These are phyloP conservation scores for Redunca redunca DNA, from an alignment of 2,113 vertebrate genomes.

Conservation along the genomic window DNA sequence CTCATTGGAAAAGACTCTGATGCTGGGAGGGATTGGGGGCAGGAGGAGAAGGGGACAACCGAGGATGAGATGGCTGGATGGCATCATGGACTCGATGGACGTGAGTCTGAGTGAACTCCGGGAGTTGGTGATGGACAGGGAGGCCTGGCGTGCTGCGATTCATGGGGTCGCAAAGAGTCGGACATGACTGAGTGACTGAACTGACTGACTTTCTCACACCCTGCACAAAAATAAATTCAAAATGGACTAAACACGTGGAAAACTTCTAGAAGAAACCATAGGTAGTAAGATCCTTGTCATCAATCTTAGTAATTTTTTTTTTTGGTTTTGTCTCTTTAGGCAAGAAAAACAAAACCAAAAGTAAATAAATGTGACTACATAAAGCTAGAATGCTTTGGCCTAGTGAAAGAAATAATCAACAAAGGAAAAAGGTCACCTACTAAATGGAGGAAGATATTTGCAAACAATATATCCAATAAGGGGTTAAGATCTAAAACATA, in stretches of 20 bases:
- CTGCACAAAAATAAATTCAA: neutral
- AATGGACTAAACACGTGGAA: neutral
- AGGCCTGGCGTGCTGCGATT: no score
- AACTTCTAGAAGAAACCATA: neutral
- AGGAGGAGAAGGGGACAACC: rapidly evolving
- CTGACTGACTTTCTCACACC: neutral
- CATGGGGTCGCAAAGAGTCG: rapidly evolving
- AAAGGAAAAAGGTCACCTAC: neutral
- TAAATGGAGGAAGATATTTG: neutral
- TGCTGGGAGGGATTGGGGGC: no score
- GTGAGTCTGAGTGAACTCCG: no score
- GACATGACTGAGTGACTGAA: no score
- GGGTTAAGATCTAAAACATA: neutral
- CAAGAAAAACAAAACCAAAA: neutral
- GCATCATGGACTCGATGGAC: no score
- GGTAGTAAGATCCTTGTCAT: neutral
- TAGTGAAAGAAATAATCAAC: neutral
- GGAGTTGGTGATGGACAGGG: no score
- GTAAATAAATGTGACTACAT: neutral
- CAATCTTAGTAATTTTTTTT: neutral
- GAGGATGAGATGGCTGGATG: no score
- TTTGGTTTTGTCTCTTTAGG: neutral
- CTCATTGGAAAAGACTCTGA: no score
- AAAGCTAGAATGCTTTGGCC: neutral
- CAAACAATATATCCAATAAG: neutral